A percentile compares a stretch with the other conserved stretches of the same genome.
Conservation (phyloP, 2,113 vertebrate species). For the Sinosuthora webbiana region DNA sequence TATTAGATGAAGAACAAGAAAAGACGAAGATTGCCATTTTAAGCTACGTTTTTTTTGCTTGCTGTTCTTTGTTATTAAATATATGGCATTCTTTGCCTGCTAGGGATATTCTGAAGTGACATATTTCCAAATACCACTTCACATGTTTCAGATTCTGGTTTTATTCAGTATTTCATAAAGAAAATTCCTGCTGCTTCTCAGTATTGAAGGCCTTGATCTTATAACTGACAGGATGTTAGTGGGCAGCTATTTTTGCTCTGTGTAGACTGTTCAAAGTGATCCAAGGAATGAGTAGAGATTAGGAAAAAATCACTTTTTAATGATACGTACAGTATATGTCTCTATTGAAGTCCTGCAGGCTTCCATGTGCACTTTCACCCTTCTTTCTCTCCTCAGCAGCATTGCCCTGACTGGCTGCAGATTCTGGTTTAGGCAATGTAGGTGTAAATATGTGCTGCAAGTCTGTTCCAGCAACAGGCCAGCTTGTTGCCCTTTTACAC, state of each 20-base stretch:
- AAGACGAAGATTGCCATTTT: background rate
- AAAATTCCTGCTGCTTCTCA: background rate
- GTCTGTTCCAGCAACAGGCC: background rate
- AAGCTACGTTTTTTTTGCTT: background rate
- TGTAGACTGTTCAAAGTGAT: background rate
- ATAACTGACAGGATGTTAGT: background rate
- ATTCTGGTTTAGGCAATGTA: background rate
- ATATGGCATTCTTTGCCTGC: background rate
- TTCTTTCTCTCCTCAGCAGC: background rate
- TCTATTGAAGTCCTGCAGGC: background rate
- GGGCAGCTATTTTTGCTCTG: background rate
- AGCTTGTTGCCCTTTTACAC: background rate
- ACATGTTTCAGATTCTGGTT: background rate
- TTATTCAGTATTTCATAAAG: background rate
- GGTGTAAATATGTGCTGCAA: background rate
- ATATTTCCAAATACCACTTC: background rate
- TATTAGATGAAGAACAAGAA: background rate
- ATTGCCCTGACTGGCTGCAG: background rate
- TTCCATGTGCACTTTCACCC: accelerated
- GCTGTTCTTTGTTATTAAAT: background rate
- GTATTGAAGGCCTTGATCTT: background rate
- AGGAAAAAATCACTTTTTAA: background rate
- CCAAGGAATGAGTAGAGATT: background rate
- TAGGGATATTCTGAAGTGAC: background rate
- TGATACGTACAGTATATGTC: background rate